Conservation (phyloP, 2,797 vertebrate genomes). For the Vultur gryphus region DNA sequence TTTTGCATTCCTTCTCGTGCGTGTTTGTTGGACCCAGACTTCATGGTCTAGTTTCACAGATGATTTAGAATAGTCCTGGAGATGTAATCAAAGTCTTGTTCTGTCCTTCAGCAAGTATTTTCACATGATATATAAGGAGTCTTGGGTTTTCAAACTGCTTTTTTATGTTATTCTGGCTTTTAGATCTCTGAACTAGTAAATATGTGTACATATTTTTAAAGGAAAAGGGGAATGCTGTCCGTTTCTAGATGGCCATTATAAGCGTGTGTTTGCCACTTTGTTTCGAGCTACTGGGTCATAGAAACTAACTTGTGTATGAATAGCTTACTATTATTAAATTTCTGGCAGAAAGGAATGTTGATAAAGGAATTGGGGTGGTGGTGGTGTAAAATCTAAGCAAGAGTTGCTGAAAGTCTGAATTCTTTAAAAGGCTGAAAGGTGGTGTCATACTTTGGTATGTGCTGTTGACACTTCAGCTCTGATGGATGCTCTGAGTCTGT, state of each 20-base stretch:
- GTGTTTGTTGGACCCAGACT: background rate
- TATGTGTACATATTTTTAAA: background rate
- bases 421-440: background rate
- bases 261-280: background rate
- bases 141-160: background rate
- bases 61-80: background rate
- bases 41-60: background rate
- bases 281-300: accelerated
- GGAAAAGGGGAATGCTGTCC: background rate
- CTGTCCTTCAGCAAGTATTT: background rate
- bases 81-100: background rate
- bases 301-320: background rate
- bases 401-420: background rate
- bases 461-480: background rate
- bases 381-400: background rate
- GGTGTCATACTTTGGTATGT: background rate
- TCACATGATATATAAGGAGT: background rate
- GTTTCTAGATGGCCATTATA: background rate
- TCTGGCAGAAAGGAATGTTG: background rate
- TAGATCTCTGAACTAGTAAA: background rate
- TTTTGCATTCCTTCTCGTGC: background rate
- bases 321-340: background rate
- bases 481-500: background rate
- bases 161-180: background rate
- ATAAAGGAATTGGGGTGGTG: background rate